Percentiles rank a stretch among this genome's conserved stretches.
These are phyloP conservation scores for Nicator chloris DNA, from an alignment of 2,113 vertebrate species.

Conservation along the genomic window DNA sequence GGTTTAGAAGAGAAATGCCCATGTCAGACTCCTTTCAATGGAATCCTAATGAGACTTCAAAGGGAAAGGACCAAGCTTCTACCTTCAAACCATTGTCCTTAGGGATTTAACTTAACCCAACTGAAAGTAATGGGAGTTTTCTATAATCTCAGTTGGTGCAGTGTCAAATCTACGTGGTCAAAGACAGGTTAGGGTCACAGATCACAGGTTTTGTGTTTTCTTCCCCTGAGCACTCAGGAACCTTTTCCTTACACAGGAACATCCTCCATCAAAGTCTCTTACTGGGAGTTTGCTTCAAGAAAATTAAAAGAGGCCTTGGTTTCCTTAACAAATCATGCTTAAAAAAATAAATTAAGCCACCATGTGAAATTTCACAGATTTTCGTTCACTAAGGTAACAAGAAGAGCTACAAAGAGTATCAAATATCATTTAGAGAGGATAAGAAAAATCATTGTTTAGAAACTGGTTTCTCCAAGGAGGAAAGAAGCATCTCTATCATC, in stretches of 20 bases:
- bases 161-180: background rate
- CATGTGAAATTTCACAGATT: background rate
- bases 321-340: background rate
- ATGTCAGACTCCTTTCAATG: accelerated
- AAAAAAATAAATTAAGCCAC: background rate
- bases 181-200: background rate
- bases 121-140: background rate
- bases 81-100: background rate
- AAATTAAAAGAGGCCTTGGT: background rate
- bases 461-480: background rate
- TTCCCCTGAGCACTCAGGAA: background rate
- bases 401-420: background rate
- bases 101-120: background rate
- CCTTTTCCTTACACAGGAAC: background rate
- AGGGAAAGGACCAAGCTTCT: background rate
- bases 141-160: background rate
- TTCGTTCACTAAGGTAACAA: accelerated
- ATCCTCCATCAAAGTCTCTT: background rate
- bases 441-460: background rate
- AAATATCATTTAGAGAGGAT: background rate
- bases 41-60: background rate
- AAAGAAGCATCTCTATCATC: background rate
- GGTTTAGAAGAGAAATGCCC: background rate
- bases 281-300: background rate
- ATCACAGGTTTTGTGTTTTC: background rate